A percentile compares a stretch with the other conserved stretches of the same genome.
phyloP scores from a whole-genome alignment of 2,888 invertebrate genomes.

The Arctia plantaginis region DNA sequence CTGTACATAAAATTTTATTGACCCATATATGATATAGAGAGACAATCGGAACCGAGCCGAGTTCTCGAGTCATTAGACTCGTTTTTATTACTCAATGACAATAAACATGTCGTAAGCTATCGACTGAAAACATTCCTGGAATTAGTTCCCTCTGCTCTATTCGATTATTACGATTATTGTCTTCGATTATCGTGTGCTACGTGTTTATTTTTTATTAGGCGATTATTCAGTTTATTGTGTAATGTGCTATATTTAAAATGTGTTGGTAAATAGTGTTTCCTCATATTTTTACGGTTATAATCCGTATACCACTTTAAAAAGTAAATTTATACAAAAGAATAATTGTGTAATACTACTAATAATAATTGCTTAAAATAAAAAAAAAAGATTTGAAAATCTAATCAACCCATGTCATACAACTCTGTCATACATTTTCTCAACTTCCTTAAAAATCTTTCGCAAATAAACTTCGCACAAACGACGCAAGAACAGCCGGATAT shows the following conservation, averaged over 20 bases:
- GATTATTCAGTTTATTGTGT: constrained; percentile 54
- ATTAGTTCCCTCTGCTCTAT: constrained; percentile 75
- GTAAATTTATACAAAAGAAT: neutral
- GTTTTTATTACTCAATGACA: constrained; percentile 83
- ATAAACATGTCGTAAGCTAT: constrained; percentile 86
- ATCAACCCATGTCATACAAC: constrained; percentile 24
- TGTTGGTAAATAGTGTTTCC: constrained; percentile 14
- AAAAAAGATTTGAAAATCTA: constrained; percentile 1
- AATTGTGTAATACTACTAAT: neutral
- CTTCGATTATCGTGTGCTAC: constrained; percentile 67
- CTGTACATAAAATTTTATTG: constrained; percentile 86
- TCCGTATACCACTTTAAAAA: neutral
- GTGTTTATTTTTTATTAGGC: constrained; percentile 64
- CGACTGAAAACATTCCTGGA: constrained; percentile 84
- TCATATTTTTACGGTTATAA: neutral
- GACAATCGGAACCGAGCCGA: constrained; percentile 75
- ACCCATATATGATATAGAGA: constrained; percentile 85
- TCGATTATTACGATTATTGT: constrained; percentile 79
- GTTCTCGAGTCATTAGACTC: constrained; percentile 84
- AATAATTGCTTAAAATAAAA: neutral
- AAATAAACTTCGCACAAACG: constrained; percentile 55
- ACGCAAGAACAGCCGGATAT: constrained; percentile 58
- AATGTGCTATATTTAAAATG: constrained; percentile 26
- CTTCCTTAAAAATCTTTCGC: constrained; percentile 45
- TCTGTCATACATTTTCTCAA: constrained; percentile 27